Percentiles rank a stretch among this genome's conserved stretches.
These are phyloP conservation scores for Gambelia wislizenii DNA, from an alignment of 2,797 vertebrate species.

Conservation along the genomic window DNA sequence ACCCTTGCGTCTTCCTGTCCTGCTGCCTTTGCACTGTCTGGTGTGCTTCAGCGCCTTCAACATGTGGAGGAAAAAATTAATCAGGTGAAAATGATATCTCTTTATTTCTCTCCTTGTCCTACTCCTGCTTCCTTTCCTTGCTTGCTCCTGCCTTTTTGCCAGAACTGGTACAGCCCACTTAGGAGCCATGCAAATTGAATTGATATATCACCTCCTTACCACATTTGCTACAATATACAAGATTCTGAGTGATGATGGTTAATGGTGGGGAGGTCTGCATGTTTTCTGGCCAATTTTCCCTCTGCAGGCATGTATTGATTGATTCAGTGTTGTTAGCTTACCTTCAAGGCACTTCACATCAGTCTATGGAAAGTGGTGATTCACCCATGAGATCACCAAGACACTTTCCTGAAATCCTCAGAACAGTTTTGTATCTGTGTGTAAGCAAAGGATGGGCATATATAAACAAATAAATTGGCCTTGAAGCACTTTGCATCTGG, in stretches of 20 bases:
- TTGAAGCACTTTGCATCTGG: neutral
- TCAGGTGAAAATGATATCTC: constrained; percentile 86
- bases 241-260: no score
- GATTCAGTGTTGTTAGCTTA: neutral
- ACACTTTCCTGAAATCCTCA: neutral
- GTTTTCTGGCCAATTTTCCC: no score
- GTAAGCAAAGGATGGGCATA: neutral
- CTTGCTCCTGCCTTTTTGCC: neutral
- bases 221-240: neutral
- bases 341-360: neutral
- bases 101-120: constrained; percentile 1
- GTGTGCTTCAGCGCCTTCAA: constrained; percentile 93
- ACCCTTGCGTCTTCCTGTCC: constrained; percentile 81
- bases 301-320: neutral
- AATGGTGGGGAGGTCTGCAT: neutral
- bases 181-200: neutral
- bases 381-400: neutral
- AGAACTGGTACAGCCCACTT: neutral
- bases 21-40: constrained; percentile 86
- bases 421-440: neutral
- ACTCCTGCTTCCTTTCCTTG: constrained; percentile 4
- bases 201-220: neutral
- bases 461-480: neutral
- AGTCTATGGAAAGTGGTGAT: neutral
- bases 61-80: constrained; percentile 93